phyloP scores from a whole-genome alignment of 2,888 invertebrate genomes.

The Trachelus stipa region DNA sequence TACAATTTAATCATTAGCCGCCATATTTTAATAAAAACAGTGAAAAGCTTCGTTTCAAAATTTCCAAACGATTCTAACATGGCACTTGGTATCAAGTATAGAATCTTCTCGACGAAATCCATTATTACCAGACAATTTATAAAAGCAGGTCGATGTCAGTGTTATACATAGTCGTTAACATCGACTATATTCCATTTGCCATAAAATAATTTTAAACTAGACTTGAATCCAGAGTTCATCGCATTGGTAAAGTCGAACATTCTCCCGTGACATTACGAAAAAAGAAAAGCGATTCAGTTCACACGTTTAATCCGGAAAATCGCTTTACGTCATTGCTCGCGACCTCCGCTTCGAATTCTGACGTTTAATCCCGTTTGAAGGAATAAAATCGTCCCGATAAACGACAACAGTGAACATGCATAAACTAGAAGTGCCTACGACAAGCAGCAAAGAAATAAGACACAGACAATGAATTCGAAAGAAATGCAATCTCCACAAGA shows the following conservation, averaged over 20 bases:
- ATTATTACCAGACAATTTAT: not conserved
- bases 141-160: not conserved
- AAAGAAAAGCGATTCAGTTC: not conserved
- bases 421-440: constrained; percentile 9
- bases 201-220: not conserved
- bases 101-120: not conserved
- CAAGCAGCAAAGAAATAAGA: not conserved
- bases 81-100: not conserved
- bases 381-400: not conserved
- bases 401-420: not conserved
- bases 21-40: too few species aligned
- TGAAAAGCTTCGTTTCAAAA: not conserved
- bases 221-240: not conserved
- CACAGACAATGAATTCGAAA: constrained; percentile 12
- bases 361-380: not conserved
- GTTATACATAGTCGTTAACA: not conserved
- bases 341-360: not conserved
- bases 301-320: not conserved
- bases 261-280: not conserved
- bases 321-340: not conserved
- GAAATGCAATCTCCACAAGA: not conserved
- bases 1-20: too few species aligned
- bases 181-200: not conserved
- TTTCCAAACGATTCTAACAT: not conserved
- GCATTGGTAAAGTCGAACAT: not conserved